Percentiles rank a stretch among this genome's conserved stretches.
Evolutionary conservation across 1,140 invertebrate species (phyloP).

Genomic region (Lepidurus apus): DNA sequence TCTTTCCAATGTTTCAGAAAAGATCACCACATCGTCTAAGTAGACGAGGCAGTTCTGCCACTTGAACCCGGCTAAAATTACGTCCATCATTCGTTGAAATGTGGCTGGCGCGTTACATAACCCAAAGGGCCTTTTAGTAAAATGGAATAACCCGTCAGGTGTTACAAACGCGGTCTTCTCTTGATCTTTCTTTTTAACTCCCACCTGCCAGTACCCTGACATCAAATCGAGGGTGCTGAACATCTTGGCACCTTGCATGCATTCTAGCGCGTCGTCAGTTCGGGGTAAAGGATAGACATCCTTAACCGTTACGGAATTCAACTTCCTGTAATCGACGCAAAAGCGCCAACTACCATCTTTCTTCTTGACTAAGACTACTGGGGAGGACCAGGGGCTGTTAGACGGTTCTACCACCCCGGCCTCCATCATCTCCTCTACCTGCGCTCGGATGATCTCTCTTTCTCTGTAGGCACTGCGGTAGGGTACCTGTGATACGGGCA

Average conservation of each 20-base stretch:
- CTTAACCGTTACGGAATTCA: slow-evolving; percentile 43
- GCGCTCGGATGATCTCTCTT: neutral
- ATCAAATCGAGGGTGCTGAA: slow-evolving; percentile 46
- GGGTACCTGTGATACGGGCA: neutral
- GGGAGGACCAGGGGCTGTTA: neutral
- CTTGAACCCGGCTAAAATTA: slow-evolving; percentile 35
- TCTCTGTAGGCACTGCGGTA: slow-evolving; percentile 8
- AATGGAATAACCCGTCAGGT: slow-evolving; percentile 38
- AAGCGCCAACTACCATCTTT: slow-evolving; percentile 42
- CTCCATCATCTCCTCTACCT: neutral
- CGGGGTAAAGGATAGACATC: slow-evolving; percentile 49
- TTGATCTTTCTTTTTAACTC: slow-evolving; percentile 40
- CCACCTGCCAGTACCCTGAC: slow-evolving; percentile 48
- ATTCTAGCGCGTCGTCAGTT: slow-evolving; percentile 45
- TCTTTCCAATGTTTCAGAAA: neutral
- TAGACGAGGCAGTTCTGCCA: slow-evolving; percentile 36
- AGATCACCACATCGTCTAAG: slow-evolving; percentile 39
- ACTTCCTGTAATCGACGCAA: slow-evolving; percentile 46
- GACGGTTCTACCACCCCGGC: neutral
- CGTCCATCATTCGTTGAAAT: slow-evolving; percentile 37
- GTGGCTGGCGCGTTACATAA: slow-evolving; percentile 11
- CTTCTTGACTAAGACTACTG: neutral
- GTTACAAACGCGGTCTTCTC: slow-evolving; percentile 50
- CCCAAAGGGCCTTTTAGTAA: slow-evolving; percentile 41
- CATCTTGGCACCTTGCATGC: slow-evolving; percentile 39